Conservation (phyloP, 2,797 vertebrate species). For the Gephyroberyx darwinii region DNA sequence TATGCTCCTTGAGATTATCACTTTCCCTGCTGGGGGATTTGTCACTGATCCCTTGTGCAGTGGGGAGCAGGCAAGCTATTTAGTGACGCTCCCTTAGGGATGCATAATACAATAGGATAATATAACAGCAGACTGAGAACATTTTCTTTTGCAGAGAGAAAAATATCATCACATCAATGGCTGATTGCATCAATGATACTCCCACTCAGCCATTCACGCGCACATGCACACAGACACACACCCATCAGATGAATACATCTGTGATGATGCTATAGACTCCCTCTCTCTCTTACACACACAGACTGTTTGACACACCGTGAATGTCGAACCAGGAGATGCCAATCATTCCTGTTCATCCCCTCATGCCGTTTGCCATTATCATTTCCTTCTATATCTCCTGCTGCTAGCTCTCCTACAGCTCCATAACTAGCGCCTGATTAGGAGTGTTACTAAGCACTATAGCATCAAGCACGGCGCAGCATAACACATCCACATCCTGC, state of each 20-base stretch:
- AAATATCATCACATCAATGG: slow-evolving; percentile 42
- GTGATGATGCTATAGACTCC: not conserved
- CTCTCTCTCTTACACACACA: not conserved
- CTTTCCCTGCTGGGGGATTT: slow-evolving; percentile 72
- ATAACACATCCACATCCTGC: slow-evolving; percentile 52
- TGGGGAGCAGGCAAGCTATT: slow-evolving; percentile 58
- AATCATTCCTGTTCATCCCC: slow-evolving; percentile 40
- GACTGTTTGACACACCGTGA: slow-evolving; percentile 16
- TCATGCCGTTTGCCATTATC: slow-evolving; percentile 23
- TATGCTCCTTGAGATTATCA: slow-evolving; percentile 67
- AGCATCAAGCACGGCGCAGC: slow-evolving; percentile 13
- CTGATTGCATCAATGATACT: slow-evolving; percentile 26
- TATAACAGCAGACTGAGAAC: slow-evolving; percentile 50
- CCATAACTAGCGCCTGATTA: slow-evolving; percentile 64
- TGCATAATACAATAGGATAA: slow-evolving; percentile 50
- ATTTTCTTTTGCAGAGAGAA: slow-evolving; percentile 44
- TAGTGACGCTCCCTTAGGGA: slow-evolving; percentile 66
- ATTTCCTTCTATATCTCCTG: slow-evolving; percentile 36
- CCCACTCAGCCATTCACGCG: slow-evolving; percentile 27
- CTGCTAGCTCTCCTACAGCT: slow-evolving; percentile 45
- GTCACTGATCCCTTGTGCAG: slow-evolving; percentile 68
- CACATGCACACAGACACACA: not conserved
- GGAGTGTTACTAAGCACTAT: slow-evolving; percentile 45
- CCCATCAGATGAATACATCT: not conserved
- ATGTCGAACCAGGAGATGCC: slow-evolving; percentile 33